phyloP scores from a whole-genome alignment of 1,140 invertebrate species.

The Camponotus vicinus region DNA sequence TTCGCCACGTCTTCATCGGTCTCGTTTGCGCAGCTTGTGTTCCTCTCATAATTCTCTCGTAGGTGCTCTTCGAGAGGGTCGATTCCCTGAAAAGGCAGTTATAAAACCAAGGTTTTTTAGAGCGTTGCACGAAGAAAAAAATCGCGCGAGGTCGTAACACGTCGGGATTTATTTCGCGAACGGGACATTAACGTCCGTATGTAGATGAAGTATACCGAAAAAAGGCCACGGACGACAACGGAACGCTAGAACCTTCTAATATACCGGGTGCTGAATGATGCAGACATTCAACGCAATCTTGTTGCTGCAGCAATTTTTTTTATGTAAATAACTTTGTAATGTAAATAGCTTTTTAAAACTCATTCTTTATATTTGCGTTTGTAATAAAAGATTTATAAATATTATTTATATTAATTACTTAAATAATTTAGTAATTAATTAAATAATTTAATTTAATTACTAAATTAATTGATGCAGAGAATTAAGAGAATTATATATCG shows the following conservation, averaged over 20 bases:
- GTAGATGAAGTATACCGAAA: conserved; percentile 44
- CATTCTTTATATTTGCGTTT: background rate
- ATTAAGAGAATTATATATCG: background rate
- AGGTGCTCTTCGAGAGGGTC: conserved; percentile 24
- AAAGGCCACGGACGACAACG: conserved; percentile 26
- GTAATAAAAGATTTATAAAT: background rate
- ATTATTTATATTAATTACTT: background rate
- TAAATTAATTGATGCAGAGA: background rate
- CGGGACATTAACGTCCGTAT: conserved; percentile 50
- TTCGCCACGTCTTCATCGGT: conserved; percentile 55
- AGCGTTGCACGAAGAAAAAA: background rate
- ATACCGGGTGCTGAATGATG: background rate
- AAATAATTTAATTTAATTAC: background rate
- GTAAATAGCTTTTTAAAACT: background rate
- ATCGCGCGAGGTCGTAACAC: conserved; percentile 40
- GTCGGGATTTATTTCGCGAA: conserved; percentile 52
- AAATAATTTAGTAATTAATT: no score
- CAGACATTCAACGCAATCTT: background rate
- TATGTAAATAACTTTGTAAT: background rate
- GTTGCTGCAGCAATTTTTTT: background rate
- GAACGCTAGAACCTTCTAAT: conserved; percentile 24
- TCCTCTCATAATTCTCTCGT: conserved; percentile 54
- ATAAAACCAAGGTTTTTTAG: conserved; percentile 46
- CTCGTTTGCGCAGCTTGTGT: conserved; percentile 56
- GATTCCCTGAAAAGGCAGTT: conserved; percentile 56